phyloP scores from a whole-genome alignment of 2,113 vertebrate genomes.

The Atrichornis clamosus region DNA sequence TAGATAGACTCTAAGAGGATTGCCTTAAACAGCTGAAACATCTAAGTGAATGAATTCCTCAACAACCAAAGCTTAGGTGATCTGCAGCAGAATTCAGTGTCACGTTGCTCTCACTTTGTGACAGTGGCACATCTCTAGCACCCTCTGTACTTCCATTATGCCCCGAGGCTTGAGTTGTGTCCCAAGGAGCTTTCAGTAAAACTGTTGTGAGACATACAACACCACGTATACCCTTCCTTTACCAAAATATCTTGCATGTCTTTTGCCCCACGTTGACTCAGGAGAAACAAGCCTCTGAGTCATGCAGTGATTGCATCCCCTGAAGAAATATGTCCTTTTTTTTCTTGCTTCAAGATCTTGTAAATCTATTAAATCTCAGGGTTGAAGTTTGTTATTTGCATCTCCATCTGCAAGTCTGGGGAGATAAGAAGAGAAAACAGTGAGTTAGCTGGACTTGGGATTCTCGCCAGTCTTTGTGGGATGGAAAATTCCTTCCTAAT shows the following conservation, averaged over 20 bases:
- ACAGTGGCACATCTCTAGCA: background rate
- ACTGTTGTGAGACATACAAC: background rate
- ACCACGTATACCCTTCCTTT: background rate
- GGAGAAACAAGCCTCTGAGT: background rate
- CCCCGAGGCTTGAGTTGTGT: background rate
- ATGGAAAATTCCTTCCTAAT: slow-evolving; percentile 70
- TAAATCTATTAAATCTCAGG: background rate
- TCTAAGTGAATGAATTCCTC: background rate
- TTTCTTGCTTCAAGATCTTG: background rate
- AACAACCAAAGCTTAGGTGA: background rate
- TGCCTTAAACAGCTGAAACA: background rate
- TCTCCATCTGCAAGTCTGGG: background rate
- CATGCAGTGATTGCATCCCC: background rate
- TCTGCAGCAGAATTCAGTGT: background rate
- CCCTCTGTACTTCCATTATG: background rate
- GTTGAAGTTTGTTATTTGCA: slow-evolving; percentile 22
- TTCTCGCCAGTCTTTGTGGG: slow-evolving; percentile 54
- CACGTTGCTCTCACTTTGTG: background rate
- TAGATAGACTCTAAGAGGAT: background rate
- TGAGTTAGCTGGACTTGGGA: slow-evolving; percentile 46
- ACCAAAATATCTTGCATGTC: background rate
- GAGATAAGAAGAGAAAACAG: slow-evolving; percentile 47
- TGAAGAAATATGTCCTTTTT: background rate
- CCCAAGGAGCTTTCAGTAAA: background rate
- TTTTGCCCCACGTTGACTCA: background rate